Evolutionary conservation across 2,797 vertebrate species (phyloP).

Genomic region (Typhlichthys subterraneus): DNA sequence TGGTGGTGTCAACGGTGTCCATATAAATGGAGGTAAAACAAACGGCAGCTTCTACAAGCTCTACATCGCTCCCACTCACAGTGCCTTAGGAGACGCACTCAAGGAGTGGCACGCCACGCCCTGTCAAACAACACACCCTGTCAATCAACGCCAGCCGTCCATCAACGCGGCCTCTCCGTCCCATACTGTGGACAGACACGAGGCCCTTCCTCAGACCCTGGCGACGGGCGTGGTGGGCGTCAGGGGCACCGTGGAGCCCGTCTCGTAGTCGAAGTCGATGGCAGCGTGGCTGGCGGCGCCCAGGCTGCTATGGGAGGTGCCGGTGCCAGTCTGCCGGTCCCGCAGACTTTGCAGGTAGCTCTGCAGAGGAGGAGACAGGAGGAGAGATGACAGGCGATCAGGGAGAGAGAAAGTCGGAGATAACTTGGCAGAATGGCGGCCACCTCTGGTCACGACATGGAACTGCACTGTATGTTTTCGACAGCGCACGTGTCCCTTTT

Average conservation of each 20-base stretch:
- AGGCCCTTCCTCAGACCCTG: slow-evolving; percentile 68
- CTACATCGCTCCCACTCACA: slow-evolving; percentile 6
- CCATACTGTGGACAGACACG: too few relatives aligned
- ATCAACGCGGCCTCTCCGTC: too few relatives aligned
- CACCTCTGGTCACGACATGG: too few relatives aligned
- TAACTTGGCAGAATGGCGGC: too few relatives aligned
- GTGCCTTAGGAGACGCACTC: too few relatives aligned
- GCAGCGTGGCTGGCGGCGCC: slow-evolving; percentile 74
- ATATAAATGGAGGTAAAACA: neutral
- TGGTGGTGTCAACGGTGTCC: slow-evolving; percentile 1
- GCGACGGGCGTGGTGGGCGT: slow-evolving; percentile 74
- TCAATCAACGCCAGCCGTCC: too few relatives aligned
- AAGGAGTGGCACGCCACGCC: too few relatives aligned
- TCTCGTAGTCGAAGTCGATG: slow-evolving; percentile 84
- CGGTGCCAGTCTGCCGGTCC: slow-evolving; percentile 82
- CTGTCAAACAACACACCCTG: too few relatives aligned
- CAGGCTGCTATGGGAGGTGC: slow-evolving; percentile 79
- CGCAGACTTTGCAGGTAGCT: slow-evolving; percentile 88
- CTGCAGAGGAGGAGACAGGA: slow-evolving; percentile 56
- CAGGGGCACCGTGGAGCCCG: slow-evolving; percentile 81
- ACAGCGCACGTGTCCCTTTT: too few relatives aligned
- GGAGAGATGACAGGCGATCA: slow-evolving; percentile 6
- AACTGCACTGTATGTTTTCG: too few relatives aligned
- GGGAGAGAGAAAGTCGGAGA: too few relatives aligned
- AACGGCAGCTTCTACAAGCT: slow-evolving; percentile 13